Conservation (phyloP, 2,797 vertebrate genomes). For the Aratinga solstitialis region DNA sequence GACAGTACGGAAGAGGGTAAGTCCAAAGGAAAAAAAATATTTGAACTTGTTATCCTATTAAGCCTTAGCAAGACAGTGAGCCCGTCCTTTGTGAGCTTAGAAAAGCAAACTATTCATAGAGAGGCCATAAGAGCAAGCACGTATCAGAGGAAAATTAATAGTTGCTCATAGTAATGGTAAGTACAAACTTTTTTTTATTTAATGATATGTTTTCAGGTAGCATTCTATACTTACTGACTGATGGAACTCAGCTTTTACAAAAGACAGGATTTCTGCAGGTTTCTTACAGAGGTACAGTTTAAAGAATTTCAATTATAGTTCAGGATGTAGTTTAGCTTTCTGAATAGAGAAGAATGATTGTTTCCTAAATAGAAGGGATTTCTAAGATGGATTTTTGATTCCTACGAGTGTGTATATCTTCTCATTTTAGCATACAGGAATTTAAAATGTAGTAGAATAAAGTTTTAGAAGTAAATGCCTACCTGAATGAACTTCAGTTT, state of each 20-base stretch:
- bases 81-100: neutral
- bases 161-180: neutral
- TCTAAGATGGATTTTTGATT: neutral
- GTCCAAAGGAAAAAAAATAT: neutral
- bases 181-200: neutral
- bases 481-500: neutral
- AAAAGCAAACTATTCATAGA: neutral
- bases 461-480: neutral
- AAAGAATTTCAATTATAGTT: neutral
- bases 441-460: neutral
- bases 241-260: neutral
- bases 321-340: neutral
- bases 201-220: neutral
- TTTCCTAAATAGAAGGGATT: neutral
- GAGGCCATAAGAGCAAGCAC: neutral
- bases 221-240: neutral
- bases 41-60: conserved; percentile 32
- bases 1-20: neutral
- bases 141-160: neutral
- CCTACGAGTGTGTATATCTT: neutral
- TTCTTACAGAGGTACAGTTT: neutral
- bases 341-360: conserved; percentile 1
- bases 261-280: neutral
- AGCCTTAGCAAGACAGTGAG: neutral
- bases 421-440: neutral